phyloP scores from a whole-genome alignment of 1,140 invertebrate genomes.

The Drosophila santomea region DNA sequence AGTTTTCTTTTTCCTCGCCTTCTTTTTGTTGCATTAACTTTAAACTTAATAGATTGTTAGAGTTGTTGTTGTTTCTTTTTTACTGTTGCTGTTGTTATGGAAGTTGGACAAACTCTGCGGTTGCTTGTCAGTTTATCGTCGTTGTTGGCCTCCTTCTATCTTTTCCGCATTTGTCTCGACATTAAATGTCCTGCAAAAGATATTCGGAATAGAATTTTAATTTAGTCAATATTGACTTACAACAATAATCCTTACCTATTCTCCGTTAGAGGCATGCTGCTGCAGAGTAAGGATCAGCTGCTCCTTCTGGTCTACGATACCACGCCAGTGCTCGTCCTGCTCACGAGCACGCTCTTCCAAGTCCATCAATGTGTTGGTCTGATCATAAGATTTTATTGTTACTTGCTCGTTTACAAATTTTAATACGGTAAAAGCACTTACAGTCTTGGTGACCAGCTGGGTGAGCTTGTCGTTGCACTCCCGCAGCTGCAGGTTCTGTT shows the following conservation, averaged over 20 bases:
- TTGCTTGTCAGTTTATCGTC: conserved; percentile 65
- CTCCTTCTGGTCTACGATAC: conserved; percentile 78
- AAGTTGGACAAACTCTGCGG: conserved; percentile 69
- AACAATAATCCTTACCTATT: conserved; percentile 48
- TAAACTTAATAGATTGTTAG: conserved; percentile 82
- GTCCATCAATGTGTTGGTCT: conserved; percentile 79
- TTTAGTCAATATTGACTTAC: background rate
- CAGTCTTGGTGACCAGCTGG: conserved; percentile 90
- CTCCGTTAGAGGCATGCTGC: conserved; percentile 78
- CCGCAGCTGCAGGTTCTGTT: conserved; percentile 88
- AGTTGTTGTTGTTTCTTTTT: conserved; percentile 50
- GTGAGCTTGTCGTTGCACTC: conserved; percentile 89
- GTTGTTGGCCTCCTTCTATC: conserved; percentile 64
- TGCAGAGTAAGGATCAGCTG: conserved; percentile 76
- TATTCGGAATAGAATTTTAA: background rate
- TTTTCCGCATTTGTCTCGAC: conserved; percentile 38
- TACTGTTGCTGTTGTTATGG: conserved; percentile 50
- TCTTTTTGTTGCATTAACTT: conserved; percentile 50
- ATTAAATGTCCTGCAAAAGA: conserved; percentile 80
- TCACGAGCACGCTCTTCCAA: conserved; percentile 77
- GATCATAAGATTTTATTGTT: background rate
- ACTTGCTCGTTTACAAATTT: background rate
- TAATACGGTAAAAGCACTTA: conserved; percentile 81
- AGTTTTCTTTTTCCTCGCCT: conserved; percentile 25
- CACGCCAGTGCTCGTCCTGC: conserved; percentile 82